Conservation (phyloP, 2,113 vertebrate genomes). For the Urocynchramus pylzowi region DNA sequence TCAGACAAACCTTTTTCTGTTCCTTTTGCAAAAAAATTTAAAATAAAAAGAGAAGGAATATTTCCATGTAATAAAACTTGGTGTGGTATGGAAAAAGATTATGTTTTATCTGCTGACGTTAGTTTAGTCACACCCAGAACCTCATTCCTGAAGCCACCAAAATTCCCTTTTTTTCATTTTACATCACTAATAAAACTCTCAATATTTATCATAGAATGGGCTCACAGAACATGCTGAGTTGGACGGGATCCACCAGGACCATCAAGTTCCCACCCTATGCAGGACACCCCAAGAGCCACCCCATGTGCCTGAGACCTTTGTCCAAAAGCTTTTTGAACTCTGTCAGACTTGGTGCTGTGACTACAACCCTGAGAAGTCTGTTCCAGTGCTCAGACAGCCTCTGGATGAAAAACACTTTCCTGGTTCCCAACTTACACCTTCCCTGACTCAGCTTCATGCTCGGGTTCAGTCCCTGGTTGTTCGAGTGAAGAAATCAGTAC, state of each 20-base stretch:
- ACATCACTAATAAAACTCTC: not conserved
- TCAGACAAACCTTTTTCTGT: not conserved
- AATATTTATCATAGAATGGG: not conserved
- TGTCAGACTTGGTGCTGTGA: not conserved
- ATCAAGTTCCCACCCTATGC: fast-evolving
- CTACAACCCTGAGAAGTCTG: not conserved
- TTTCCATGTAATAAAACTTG: not conserved
- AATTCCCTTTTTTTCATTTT: not conserved
- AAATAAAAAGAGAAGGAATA: not conserved
- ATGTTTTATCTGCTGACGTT: not conserved
- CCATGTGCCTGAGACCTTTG: not conserved
- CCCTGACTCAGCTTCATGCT: not conserved
- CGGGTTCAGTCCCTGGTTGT: fast-evolving
- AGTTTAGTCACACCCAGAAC: not conserved
- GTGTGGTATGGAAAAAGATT: not conserved
- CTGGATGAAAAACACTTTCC: not conserved
- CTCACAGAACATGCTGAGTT: not conserved
- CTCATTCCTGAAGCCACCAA: not conserved
- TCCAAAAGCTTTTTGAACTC: not conserved
- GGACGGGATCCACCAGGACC: not conserved
- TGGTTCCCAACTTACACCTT: not conserved
- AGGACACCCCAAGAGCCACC: not conserved
- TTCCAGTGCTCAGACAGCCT: not conserved
- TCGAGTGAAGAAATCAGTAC: fast-evolving
- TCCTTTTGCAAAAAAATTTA: not conserved